Base-by-base conservation (phyloP, 2,113 vertebrate species). In the Bothrops jararaca region DNA sequence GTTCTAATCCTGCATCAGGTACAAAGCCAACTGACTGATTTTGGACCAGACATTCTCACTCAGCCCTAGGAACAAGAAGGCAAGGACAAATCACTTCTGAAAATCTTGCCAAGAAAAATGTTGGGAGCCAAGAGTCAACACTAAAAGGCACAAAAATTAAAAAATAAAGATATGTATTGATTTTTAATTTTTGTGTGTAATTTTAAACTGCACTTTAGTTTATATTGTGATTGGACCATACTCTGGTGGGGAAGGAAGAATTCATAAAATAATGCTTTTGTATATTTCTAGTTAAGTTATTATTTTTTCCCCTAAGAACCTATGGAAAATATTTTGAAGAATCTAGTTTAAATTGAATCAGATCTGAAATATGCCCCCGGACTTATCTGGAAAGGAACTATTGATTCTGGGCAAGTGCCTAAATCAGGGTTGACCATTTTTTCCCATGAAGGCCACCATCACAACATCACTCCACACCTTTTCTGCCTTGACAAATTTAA, bases 301-400 rank as follows among this genome's bases (percentile, higher is more conserved):
- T 45, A 45, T 45, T 45, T 69, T 1, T 0, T 9, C 18, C 9
- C 3, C n/a, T 1, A 34, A 34, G 64, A 69, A 69, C 34, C 34
- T 80, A 80, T 34, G 88, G 18, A 0, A 0, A 89, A 3, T 85
- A 91, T 56, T 74, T 42, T 3, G 54, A 91, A 95, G 48, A 8
- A 34, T 20, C 57, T 54, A n/a, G 20, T 89, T 95, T 94, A 94
- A 88, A 22, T 29, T 60, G 29, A 39, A 92, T 56, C 34, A 48
- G 42, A n/a, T 54, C 34, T 89, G 15, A 42, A 26, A 29, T 48
- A 60, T 89, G 69, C 18, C 29, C 8, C 56, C 42, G 23, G 2
- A 15, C 1, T 2, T 58, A 18, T 13, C 58, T 86, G 18, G 53
- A 89, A 64, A 85, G 48, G 10, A 88, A 4, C 57, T 53, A 42